Base-by-base conservation (phyloP, 2,888 invertebrate species). In the Lochmaea capreae region DNA sequence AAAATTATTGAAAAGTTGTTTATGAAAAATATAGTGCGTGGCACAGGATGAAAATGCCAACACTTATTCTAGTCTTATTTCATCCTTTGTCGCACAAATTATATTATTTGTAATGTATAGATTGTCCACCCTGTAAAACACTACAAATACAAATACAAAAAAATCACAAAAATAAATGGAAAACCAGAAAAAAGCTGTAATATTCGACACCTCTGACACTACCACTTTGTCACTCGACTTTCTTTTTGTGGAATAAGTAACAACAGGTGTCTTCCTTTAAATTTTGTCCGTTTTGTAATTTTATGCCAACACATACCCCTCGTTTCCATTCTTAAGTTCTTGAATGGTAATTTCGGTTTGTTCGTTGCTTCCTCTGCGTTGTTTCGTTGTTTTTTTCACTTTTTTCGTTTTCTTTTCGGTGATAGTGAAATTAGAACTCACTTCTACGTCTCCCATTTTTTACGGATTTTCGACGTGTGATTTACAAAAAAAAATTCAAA, bases 381-480 rank as follows among this genome's bases (percentile, higher is more conserved):
- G 93, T 86, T 93, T 92, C 83, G 94, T 92, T 90, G 96, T 96
- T 91, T 96, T 96, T 89, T 95, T 94, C 90, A 96, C 96, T 88
- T 95, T 95, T 87, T 95, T 92, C 89, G 95, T 93, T 88, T 92
- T 92, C 87, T 92, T 94, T 85, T 95, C 94, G 87, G 95, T 94
- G 86, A 94, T 92, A 86, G 94, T 93, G 87, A 92, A 93, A 88
- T 94, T 93, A 90, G 94, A 93, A 90, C 94, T 93, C 81, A 94
- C 92, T 89, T 96, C 96, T 85, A 96, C 95, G 91, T 96, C 96
- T 88, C 95, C 96, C 96, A 96, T 96, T 89, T 63, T 70, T 39
- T 39, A 39, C 62, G 62, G 62, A 62, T 62, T 62, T 63, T 63
- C 43, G 72, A 61, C 3, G 33, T 52, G 54, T 58, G 54, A 46